Percentiles rank a stretch among this genome's conserved stretches.
Evolutionary conservation across 2,113 vertebrate genomes (phyloP).

Genomic region (Cyanoramphus novaezelandiae): DNA sequence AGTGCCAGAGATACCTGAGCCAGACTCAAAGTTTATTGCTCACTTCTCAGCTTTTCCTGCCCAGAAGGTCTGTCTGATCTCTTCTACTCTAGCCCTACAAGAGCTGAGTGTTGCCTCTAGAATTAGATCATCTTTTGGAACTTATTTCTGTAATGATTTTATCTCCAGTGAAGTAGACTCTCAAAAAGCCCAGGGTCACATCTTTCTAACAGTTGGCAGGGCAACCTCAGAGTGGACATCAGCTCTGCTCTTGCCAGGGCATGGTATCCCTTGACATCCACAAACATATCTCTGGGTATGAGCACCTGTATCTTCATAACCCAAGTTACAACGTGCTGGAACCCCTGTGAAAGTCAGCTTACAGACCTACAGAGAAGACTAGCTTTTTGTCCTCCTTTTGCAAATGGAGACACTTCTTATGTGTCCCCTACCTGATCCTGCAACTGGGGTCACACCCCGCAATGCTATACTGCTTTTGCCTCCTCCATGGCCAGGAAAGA

Average conservation of each 20-base stretch:
- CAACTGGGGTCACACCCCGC: fast-evolving
- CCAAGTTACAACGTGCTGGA: neutral
- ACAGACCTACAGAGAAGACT: neutral
- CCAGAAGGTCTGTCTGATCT: neutral
- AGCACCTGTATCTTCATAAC: fast-evolving
- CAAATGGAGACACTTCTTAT: neutral
- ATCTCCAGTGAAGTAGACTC: neutral
- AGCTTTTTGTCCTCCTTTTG: neutral
- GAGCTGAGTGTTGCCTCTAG: neutral
- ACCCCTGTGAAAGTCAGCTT: neutral
- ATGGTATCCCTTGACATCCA: neutral
- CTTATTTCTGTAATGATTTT: neutral
- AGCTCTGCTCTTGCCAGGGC: neutral
- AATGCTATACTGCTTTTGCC: neutral
- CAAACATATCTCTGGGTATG: neutral
- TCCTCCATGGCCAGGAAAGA: neutral
- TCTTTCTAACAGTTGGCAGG: neutral
- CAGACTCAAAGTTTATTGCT: neutral
- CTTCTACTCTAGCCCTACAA: neutral
- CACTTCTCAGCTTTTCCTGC: neutral
- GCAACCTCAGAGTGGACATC: neutral
- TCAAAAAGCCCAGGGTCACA: neutral
- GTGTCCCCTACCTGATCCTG: neutral
- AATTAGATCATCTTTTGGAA: fast-evolving
- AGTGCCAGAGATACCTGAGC: neutral